phyloP scores from a whole-genome alignment of 2,888 invertebrate genomes.

The Phaonia tiefii region DNA sequence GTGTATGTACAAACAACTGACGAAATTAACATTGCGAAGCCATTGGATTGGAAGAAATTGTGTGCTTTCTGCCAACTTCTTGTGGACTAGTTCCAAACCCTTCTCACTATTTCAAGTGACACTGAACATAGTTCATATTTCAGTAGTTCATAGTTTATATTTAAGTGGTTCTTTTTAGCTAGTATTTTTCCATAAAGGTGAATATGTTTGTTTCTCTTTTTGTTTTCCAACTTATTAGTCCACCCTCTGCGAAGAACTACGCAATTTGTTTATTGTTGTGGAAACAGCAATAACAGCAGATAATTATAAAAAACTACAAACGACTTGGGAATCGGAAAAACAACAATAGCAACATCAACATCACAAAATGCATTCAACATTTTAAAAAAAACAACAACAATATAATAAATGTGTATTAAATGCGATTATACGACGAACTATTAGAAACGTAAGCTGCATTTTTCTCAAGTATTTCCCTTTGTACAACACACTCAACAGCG shows the following conservation, averaged over 20 bases:
- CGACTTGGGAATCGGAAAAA: background rate
- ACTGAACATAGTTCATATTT: no score
- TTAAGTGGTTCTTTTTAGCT: no score
- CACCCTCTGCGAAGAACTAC: background rate
- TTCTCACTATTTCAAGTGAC: no score
- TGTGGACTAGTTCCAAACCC: no score
- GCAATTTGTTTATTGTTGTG: slow-evolving; percentile 3
- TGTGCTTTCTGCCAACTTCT: no score
- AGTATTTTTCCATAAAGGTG: no score
- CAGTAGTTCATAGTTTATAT: no score
- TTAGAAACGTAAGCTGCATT: background rate
- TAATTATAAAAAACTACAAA: background rate
- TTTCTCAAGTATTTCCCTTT: background rate
- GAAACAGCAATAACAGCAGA: background rate
- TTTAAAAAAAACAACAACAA: background rate
- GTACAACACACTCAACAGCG: background rate
- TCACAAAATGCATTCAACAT: background rate
- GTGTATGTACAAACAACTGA: no score
- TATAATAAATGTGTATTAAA: background rate
- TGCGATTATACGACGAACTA: background rate
- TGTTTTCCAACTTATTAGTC: background rate
- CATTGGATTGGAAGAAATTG: no score
- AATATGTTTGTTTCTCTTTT: no score
- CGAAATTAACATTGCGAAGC: no score
- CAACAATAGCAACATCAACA: slow-evolving; percentile 3